Percentiles rank a stretch among this genome's conserved stretches.
These are phyloP conservation scores for Schlechtendalia chinensis DNA, from an alignment of 1,140 invertebrate species.

Conservation along the genomic window DNA sequence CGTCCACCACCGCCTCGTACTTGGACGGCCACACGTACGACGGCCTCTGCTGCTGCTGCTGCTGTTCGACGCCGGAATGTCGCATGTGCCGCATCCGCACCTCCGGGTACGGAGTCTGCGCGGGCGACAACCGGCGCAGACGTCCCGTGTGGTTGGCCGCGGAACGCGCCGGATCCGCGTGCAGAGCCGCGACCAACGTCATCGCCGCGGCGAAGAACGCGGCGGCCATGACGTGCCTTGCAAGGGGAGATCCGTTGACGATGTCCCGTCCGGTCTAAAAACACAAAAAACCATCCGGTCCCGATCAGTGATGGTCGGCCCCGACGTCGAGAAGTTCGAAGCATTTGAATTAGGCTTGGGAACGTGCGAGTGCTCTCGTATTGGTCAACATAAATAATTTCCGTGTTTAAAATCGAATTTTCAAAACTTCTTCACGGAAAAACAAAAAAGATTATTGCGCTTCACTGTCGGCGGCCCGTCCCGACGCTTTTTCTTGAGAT, in stretches of 20 bases:
- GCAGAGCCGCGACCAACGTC: neutral
- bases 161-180: neutral
- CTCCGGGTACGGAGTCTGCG: neutral
- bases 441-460: no score
- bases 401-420: no score
- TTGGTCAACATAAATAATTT: no score
- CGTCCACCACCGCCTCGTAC: constrained; percentile 76
- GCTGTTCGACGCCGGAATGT: neutral
- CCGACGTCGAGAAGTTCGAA: no score
- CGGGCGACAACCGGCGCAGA: neutral
- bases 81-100: constrained; percentile 40
- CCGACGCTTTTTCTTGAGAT: no score
- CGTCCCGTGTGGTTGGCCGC: constrained; percentile 7
- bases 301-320: no score
- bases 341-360: no score
- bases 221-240: neutral
- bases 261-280: neutral
- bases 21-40: constrained; percentile 79
- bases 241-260: no score
- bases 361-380: no score
- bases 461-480: no score
- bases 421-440: no score
- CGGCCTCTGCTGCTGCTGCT: constrained; percentile 33
- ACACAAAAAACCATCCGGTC: no score
- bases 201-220: neutral